Evolutionary conservation across 23 tunicate species (phyloP).

Genomic region (Aplidium turbinatum): DNA sequence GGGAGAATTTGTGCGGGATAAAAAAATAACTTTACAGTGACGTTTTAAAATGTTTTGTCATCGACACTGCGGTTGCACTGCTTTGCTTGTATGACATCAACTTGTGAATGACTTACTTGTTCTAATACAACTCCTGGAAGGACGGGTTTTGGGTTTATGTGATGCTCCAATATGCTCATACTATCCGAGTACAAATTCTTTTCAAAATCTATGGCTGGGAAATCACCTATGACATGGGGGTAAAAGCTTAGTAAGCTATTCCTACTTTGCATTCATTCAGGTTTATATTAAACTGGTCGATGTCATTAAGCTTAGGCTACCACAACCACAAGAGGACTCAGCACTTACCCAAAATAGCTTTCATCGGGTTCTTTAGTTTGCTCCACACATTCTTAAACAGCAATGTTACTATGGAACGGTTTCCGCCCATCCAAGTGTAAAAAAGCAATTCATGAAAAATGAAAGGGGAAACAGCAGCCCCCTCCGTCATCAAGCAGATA

Average conservation of each 20-base stretch:
- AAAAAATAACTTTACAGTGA: too few relatives aligned
- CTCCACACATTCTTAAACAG: conserved; percentile 62
- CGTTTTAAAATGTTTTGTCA: too few relatives aligned
- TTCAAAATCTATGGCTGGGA: conserved; percentile 70
- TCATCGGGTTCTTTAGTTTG: conserved; percentile 59
- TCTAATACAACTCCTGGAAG: conserved; percentile 61
- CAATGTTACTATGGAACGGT: conserved; percentile 48
- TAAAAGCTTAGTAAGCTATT: too few relatives aligned
- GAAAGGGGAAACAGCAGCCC: conserved; percentile 71
- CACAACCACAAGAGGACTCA: not conserved
- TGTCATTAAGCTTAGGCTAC: too few relatives aligned
- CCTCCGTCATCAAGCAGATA: conserved; percentile 61
- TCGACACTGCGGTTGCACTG: too few relatives aligned
- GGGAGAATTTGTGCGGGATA: too few relatives aligned
- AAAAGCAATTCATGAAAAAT: conserved; percentile 65
- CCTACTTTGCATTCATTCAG: too few relatives aligned
- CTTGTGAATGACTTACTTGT: conserved; percentile 28
- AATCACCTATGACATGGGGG: conserved; percentile 51
- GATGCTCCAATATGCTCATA: conserved; percentile 61
- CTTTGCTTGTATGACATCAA: too few relatives aligned
- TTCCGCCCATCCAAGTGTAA: conserved; percentile 61
- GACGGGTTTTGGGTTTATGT: conserved; percentile 58
- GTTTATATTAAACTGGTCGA: not conserved
- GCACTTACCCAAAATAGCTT: conserved; percentile 61
- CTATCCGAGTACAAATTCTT: conserved; percentile 65